Percentiles rank a stretch among this genome's conserved stretches.
Conservation (phyloP, 2,888 invertebrate species). For the Phoenoteleia sp. region DNA sequence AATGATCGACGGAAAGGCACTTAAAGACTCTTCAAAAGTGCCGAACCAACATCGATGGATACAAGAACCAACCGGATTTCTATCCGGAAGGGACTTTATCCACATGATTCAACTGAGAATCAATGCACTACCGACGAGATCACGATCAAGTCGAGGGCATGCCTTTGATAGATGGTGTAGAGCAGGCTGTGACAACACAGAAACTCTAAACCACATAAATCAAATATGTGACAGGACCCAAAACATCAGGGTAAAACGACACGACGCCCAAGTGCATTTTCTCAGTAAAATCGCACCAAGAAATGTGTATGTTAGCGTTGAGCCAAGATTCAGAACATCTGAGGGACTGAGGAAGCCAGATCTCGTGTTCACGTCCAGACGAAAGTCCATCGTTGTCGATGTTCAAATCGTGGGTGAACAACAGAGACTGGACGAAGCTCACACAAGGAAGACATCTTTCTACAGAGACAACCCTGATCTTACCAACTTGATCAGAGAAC, state of each 20-base stretch:
- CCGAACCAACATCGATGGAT: constrained; percentile 68
- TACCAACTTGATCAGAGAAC: neutral
- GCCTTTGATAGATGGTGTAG: constrained; percentile 63
- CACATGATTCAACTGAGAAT: constrained; percentile 79
- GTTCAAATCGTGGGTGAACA: constrained; percentile 60
- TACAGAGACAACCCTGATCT: neutral
- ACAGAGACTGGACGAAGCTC: constrained; percentile 1
- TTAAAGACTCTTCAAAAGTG: constrained; percentile 4
- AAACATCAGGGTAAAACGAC: constrained; percentile 79
- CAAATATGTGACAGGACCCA: constrained; percentile 81
- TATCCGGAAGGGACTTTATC: constrained; percentile 81
- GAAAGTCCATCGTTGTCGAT: constrained; percentile 58
- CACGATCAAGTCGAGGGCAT: constrained; percentile 76
- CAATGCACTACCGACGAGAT: constrained; percentile 79
- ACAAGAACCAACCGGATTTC: constrained; percentile 68
- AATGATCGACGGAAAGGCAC: neutral
- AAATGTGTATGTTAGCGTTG: too few species aligned
- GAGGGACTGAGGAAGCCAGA: constrained; percentile 63
- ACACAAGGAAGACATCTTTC: neutral
- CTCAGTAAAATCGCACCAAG: too few species aligned
- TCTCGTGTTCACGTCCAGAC: too few species aligned
- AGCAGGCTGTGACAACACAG: constrained; percentile 78
- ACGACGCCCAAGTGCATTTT: constrained; percentile 77
- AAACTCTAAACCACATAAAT: constrained; percentile 80
- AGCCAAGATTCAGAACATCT: constrained; percentile 74